Base-by-base conservation (phyloP, 1,140 invertebrate genomes). In the Monomorium pharaonis region DNA sequence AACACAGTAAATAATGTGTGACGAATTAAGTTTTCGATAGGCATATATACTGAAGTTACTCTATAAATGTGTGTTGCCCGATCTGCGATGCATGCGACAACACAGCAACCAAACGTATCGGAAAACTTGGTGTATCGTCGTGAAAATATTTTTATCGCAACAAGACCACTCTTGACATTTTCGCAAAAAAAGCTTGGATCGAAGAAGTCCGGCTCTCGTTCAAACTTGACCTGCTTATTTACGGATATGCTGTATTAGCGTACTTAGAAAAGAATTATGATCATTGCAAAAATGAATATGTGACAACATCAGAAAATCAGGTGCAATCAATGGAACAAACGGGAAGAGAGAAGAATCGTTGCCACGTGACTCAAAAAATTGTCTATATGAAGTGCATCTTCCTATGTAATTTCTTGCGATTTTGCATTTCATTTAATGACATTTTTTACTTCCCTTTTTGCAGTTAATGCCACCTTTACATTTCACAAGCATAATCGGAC, bases 201-300 rank as follows among this genome's bases (percentile, higher is more conserved):
- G 58, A 77, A 77, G 37, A n/a, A 33, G 24, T 9, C 54, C 12
- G 56, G 30, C 42, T 77, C 56, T 77, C 56, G 58, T n/a, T 69
- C 51, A 70, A 70, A 72, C 37, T 58, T 72, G 16, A 83, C 30
- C 33, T 2, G 7, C 58, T 70, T 70, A 81, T 81, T 70, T 58
- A 21, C 3, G 24, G 33, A 70, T 10, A 30, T 72, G 0, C 14
- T 56, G 21, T 42, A 74, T 72, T 37, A 16, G 27, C 2, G 30
- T 12, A 27, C 16, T 60, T 24, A 24, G 21, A 7, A 7, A 6
- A 37, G 54, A 2, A 37, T 54, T 14, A 18, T 27, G 0, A 75
- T 14, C 51, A 9, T 54, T 56, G 72, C n/a, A 58, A 37, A 27
- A 37, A 54, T 1, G 42, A 47, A 65, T 65, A 65, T 18, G 21